These are phyloP conservation scores for Stomorhina lunata DNA, from an alignment of 2,888 invertebrate genomes.

Conservation along the genomic window DNA sequence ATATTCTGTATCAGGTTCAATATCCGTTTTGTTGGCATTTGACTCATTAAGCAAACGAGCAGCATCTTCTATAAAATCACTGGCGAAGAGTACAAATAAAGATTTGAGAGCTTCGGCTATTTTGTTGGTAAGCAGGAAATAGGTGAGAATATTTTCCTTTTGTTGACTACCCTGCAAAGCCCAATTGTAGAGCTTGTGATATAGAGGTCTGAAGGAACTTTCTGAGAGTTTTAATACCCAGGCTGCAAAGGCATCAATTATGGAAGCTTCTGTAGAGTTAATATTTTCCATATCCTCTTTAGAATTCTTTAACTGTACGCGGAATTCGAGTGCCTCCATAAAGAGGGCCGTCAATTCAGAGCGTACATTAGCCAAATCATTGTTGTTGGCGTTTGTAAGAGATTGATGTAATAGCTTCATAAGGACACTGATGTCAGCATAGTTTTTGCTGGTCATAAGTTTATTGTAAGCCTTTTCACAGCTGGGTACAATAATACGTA, in stretches of 20 bases:
- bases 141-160: constrained; percentile 83
- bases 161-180: constrained; percentile 81
- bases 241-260: constrained; percentile 88
- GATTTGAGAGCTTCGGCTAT: constrained; percentile 92
- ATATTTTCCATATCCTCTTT: constrained; percentile 79
- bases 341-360: constrained; percentile 88
- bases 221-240: constrained; percentile 94
- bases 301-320: constrained; percentile 81
- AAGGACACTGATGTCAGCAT: constrained; percentile 84
- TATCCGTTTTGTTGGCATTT: constrained; percentile 82
- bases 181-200: constrained; percentile 93
- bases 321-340: constrained; percentile 85
- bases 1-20: constrained; percentile 81
- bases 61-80: constrained; percentile 90
- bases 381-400: constrained; percentile 83
- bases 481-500: constrained; percentile 88
- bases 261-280: constrained; percentile 85
- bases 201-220: constrained; percentile 92
- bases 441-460: constrained; percentile 82
- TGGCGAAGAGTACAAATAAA: constrained; percentile 94
- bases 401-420: constrained; percentile 89
- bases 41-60: constrained; percentile 86
- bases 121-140: constrained; percentile 86
- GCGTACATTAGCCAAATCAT: constrained; percentile 85
- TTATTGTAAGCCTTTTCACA: constrained; percentile 84